Evolutionary conservation across 2,888 invertebrate species (phyloP).

Genomic region (Shargacucullia verbasci): DNA sequence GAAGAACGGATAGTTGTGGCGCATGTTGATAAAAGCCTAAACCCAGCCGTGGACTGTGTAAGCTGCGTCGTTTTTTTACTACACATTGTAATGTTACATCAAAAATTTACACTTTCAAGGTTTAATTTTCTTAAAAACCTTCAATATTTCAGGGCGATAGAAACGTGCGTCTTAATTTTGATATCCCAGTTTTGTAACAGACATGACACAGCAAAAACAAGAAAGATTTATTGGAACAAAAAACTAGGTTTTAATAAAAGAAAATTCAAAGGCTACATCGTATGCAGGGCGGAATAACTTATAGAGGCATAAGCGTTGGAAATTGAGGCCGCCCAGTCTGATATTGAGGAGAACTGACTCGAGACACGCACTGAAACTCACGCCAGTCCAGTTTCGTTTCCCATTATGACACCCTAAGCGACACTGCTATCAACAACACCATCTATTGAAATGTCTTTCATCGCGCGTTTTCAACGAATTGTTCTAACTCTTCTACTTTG

Average conservation of each 20-base stretch:
- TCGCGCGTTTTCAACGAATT: slow-evolving; percentile 1
- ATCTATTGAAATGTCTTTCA: slow-evolving; percentile 10
- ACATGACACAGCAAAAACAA: slow-evolving; percentile 35
- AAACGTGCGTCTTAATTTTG: neutral
- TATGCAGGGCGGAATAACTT: slow-evolving; percentile 85
- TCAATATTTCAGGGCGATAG: too few relatives aligned
- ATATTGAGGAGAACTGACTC: slow-evolving; percentile 82
- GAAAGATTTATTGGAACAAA: slow-evolving; percentile 49
- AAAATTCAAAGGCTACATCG: slow-evolving; percentile 71
- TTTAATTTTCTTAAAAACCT: too few relatives aligned
- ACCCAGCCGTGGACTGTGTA: too few relatives aligned
- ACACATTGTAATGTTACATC: too few relatives aligned
- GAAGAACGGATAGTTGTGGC: too few relatives aligned
- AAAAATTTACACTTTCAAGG: too few relatives aligned
- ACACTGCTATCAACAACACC: slow-evolving; percentile 20
- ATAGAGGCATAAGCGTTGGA: slow-evolving; percentile 80
- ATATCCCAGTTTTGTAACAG: slow-evolving; percentile 19
- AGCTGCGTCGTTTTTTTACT: too few relatives aligned
- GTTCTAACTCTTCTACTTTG: neutral
- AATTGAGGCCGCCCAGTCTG: slow-evolving; percentile 84
- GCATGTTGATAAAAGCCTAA: too few relatives aligned
- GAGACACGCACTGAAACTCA: slow-evolving; percentile 84
- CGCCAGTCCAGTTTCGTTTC: slow-evolving; percentile 77
- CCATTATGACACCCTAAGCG: slow-evolving; percentile 42
- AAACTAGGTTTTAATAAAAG: slow-evolving; percentile 62